Evolutionary conservation across 2,113 vertebrate genomes (phyloP), one percentile per base, ranked within the genome.

Genomic region (Suricata suricatta): DNA sequence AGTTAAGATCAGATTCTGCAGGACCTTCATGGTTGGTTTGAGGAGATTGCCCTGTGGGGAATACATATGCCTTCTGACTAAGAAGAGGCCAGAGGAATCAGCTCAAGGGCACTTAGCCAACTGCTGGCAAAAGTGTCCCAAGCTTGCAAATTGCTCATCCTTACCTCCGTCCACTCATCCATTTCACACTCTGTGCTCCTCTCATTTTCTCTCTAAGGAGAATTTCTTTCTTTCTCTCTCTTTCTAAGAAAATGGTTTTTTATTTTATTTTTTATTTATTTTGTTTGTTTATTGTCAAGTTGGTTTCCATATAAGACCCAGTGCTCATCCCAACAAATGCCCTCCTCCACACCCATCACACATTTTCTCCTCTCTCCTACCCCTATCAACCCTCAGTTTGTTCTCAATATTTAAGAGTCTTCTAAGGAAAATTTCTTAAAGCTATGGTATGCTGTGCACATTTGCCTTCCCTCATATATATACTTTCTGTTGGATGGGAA

Each of bases 91-190:
- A 93, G 19, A 79, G 71, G 77, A 93, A 93, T 89, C 44, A 79
- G 50, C n/a, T 89, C 54, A 93, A 86, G 63, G 82, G 33, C 35
- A 92, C 54, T 96, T 95, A 96, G 91, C 66, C 95, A 97, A 96
- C 23, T 95, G 66, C 16, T 93, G 57, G 92, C 38, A 87, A 80
- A 90, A 90, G 82, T 80, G 47, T 21, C 35, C 60, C 72, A 93
- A 76, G 23, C 35, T 81, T 88, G 35, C 33, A 82, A 90, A 94
- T 41, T 95, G 25, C 27, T 96, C 63, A 84, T 93, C 27, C n/a
- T 95, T 97, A 83, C 83, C 69, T 96, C 35, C 41, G 83, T 50
- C 25, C 19, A 80, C 83, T 89, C 76, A 74, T 80, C 64, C 29
- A 66, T 27, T 71, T 82, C 63, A 92, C 54, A 92, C 50, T 84